Conservation (phyloP, 2,113 vertebrate genomes). For the Sardina pilchardus region DNA sequence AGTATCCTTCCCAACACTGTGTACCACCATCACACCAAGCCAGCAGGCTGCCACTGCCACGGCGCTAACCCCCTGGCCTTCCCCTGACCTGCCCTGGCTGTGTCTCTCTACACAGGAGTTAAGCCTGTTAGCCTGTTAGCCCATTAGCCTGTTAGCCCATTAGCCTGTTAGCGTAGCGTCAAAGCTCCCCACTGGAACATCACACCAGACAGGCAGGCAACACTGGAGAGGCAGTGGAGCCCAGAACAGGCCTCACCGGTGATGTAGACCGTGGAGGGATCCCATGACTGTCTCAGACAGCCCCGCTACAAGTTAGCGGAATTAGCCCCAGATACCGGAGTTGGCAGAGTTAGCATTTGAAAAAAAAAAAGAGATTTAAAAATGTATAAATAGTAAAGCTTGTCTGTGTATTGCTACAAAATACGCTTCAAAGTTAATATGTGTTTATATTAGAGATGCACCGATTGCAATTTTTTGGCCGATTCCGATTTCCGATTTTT, state of each 20-base stretch:
- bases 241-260: not conserved
- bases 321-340: not conserved
- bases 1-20: too few species aligned
- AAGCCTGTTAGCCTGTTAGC: not conserved
- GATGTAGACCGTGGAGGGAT: not conserved
- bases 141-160: not conserved
- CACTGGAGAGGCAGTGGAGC: not conserved
- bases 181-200: not conserved
- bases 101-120: not conserved
- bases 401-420: not conserved
- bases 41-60: not conserved
- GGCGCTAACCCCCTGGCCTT: not conserved
- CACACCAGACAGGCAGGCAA: not conserved
- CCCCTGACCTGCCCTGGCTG: slow-evolving; percentile 31
- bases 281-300: not conserved
- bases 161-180: not conserved
- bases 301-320: too few species aligned
- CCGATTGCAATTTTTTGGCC: too few species aligned
- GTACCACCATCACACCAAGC: too few species aligned
- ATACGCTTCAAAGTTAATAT: not conserved
- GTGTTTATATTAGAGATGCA: not conserved
- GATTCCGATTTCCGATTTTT: too few species aligned
- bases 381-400: not conserved
- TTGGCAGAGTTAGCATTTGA: not conserved
- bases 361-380: not conserved